Percentiles rank a stretch among this genome's conserved stretches.
Evolutionary conservation across 2,797 vertebrate species (phyloP).

Genomic region (Coreius guichenoti): DNA sequence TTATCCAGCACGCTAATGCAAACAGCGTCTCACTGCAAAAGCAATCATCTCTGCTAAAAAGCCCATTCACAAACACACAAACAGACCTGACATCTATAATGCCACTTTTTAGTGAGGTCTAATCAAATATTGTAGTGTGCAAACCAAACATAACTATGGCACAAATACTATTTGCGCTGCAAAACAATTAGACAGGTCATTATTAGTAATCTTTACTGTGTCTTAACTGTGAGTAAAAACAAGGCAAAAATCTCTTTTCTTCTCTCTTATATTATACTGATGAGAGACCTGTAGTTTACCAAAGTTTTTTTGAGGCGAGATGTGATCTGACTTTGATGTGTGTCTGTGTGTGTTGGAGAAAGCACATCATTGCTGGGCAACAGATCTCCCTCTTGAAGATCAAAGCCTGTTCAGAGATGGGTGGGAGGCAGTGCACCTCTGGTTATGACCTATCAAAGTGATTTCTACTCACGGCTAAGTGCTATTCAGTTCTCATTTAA

Average conservation of each 20-base stretch:
- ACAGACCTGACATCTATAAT: conserved; percentile 28
- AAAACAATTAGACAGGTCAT: conserved; percentile 30
- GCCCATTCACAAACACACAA: conserved; percentile 29
- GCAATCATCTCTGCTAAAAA: conserved; percentile 20
- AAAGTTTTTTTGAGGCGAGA: not conserved
- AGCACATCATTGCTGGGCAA: not conserved
- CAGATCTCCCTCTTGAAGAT: conserved; percentile 25
- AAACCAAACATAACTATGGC: conserved; percentile 10
- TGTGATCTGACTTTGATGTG: not conserved
- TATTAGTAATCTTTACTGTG: conserved; percentile 20
- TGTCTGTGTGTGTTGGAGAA: not conserved
- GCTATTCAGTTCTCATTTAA: conserved; percentile 35
- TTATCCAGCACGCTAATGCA: conserved; percentile 15
- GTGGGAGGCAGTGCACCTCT: conserved; percentile 3
- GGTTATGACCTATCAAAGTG: conserved; percentile 37
- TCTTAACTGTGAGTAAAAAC: conserved; percentile 13
- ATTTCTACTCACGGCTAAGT: conserved; percentile 25
- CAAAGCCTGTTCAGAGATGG: conserved; percentile 11
- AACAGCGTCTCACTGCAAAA: not conserved
- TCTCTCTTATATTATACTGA: not conserved
- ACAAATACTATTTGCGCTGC: conserved; percentile 24
- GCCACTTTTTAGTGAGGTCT: conserved; percentile 4
- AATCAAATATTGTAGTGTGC: conserved; percentile 9
- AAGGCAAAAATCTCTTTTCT: not conserved
- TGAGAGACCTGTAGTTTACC: not conserved